phyloP scores from a whole-genome alignment of 2,113 vertebrate species.

The Tachycineta bicolor region DNA sequence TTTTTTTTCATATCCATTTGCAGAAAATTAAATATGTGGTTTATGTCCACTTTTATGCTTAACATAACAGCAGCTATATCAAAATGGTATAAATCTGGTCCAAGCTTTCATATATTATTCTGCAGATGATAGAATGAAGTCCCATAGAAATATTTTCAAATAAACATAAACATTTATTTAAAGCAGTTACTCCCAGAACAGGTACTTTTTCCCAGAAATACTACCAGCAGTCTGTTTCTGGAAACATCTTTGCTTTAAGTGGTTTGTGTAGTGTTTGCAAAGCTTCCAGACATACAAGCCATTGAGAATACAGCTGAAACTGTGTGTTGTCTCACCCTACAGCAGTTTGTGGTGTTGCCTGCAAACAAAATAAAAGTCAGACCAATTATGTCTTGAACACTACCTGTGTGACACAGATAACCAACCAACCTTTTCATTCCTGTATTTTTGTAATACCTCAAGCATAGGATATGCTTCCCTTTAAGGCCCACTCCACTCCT shows the following conservation, averaged over 20 bases:
- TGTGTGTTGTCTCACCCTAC: not conserved
- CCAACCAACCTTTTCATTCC: not conserved
- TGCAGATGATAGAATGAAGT: not conserved
- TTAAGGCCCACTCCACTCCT: not conserved
- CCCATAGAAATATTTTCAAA: not conserved
- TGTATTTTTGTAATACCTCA: not conserved
- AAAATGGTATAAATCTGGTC: not conserved
- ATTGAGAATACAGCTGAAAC: not conserved
- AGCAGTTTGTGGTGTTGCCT: not conserved
- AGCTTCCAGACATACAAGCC: not conserved
- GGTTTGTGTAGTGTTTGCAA: not conserved
- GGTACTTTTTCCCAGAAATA: not conserved
- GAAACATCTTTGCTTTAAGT: not conserved
- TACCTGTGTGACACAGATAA: not conserved
- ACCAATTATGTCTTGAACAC: not conserved
- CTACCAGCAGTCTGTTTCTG: not conserved
- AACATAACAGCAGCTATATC: not conserved
- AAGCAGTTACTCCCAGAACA: not conserved
- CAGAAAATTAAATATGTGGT: not conserved
- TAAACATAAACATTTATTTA: constrained; percentile 16
- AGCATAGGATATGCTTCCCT: not conserved
- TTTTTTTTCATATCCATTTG: not conserved
- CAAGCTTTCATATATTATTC: not conserved
- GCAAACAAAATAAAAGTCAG: not conserved
- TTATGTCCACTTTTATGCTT: not conserved